Base-by-base conservation (phyloP, 2,888 invertebrate species). In the Leucophenga montana region DNA sequence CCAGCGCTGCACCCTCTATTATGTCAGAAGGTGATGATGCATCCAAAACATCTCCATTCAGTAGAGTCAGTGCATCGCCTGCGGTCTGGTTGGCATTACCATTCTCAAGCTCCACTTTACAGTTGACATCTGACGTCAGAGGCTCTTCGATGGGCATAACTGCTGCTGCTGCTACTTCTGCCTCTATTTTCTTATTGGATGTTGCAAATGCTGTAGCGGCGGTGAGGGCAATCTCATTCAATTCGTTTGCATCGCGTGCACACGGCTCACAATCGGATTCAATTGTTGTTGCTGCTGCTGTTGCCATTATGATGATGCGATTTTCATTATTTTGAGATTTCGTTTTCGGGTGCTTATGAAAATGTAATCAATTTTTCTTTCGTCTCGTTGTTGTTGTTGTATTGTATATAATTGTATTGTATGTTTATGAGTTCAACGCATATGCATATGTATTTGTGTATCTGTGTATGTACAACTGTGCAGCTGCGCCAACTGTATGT, bases 251-350 rank as follows among this genome's bases (percentile, higher is more conserved):
- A 18, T 33, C 13, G 20, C 44, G 56, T 27, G 44, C 77, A 16
- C 66, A 65, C 50, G 39, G 69, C 65, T 66, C 66, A 67, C 70
- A 69, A 69, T 16, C 33, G 72, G 70, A 33, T 50, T 39, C 48
- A 14, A 3, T 65, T 71, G 71, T 50, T 56, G 57, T 22, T 22
- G 53, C 33, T 50, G 22, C 46, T 57, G 22, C 46, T 46, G 56
- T 22, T 27, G 39, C 22, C 57, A 57, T 59, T 31, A 59, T 56
- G 54, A 27, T 62, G 62, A 62, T 62, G 62, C 33, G 46, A 46
- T 62, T 62, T 62, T 46, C 62, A 62, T 62, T 62, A 27, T 50
- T 50, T 16, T 50, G 18, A 50, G 57, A 27, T 59, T 46, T 46
- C 46, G 46, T 16, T 39, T 61, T 61, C 59, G 20, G 39, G 14